Percentiles rank a stretch among this genome's conserved stretches.
Evolutionary conservation across 2,888 invertebrate species (phyloP).

Genomic region (Holacanthella duospinosa): DNA sequence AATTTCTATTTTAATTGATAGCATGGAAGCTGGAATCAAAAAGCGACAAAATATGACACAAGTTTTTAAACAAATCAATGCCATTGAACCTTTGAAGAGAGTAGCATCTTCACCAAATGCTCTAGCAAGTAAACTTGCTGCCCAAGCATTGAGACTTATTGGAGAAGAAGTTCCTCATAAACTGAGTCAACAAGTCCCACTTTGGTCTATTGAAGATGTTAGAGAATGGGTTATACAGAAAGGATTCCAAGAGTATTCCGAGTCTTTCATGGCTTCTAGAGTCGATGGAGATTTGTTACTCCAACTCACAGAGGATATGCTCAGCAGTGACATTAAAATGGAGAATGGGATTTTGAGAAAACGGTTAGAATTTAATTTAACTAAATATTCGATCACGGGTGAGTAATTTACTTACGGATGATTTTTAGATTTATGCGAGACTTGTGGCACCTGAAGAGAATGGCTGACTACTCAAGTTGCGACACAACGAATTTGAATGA

Average conservation of each 20-base stretch:
- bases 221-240: conserved; percentile 97
- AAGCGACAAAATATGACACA: conserved; percentile 82
- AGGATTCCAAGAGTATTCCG: conserved; percentile 75
- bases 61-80: conserved; percentile 87
- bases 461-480: conserved; percentile 91
- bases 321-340: conserved; percentile 84
- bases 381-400: no score
- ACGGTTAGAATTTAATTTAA: conserved; percentile 48
- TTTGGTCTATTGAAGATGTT: conserved; percentile 95
- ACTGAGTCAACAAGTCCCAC: conserved; percentile 91
- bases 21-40: conserved; percentile 98
- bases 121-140: conserved; percentile 92
- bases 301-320: conserved; percentile 81
- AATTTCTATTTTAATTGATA: conserved; percentile 48
- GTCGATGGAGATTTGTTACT: conserved; percentile 94
- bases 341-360: conserved; percentile 85
- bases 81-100: conserved; percentile 85
- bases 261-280: conserved; percentile 75
- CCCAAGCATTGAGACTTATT: conserved; percentile 77
- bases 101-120: conserved; percentile 97
- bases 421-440: conserved; percentile 86
- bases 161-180: conserved; percentile 97
- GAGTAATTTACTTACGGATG: no score
- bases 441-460: conserved; percentile 80
- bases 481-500: conserved; percentile 82